These are phyloP conservation scores for Troides helena DNA, from an alignment of 2,888 invertebrate genomes.

Conservation along the genomic window DNA sequence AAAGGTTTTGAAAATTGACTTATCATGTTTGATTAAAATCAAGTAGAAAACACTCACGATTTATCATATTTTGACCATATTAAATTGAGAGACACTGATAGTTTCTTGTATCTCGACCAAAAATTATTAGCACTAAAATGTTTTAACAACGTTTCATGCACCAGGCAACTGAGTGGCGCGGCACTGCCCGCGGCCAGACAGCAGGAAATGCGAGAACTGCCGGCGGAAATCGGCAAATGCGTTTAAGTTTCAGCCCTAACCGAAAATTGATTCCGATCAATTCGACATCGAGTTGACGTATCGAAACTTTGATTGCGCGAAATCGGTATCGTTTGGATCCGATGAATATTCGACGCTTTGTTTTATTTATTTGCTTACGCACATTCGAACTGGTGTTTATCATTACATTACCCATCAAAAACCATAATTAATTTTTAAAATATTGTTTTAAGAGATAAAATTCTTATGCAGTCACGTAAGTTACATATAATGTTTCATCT, in stretches of 20 bases:
- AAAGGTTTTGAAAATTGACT: too few species aligned
- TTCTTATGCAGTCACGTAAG: too few species aligned
- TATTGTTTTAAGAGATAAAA: too few species aligned
- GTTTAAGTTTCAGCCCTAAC: constrained; percentile 59
- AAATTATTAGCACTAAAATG: not conserved
- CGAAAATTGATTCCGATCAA: constrained; percentile 43
- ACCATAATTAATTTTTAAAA: too few species aligned
- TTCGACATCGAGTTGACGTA: constrained; percentile 41
- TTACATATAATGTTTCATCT: too few species aligned
- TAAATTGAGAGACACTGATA: too few species aligned
- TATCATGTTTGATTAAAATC: too few species aligned
- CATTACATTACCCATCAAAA: too few species aligned
- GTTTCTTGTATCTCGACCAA: too few species aligned
- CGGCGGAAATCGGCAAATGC: constrained; percentile 61
- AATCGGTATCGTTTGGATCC: constrained; percentile 41
- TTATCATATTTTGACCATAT: too few species aligned
- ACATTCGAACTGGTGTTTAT: too few species aligned
- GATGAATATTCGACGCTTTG: constrained; percentile 13
- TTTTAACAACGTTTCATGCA: not conserved
- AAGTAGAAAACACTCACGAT: too few species aligned
- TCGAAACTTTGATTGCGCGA: constrained; percentile 52
- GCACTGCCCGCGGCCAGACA: constrained; percentile 46
- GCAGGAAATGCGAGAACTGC: constrained; percentile 58
- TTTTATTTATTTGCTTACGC: constrained; percentile 1
- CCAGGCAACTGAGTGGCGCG: constrained; percentile 10